phyloP scores from a whole-genome alignment of 2,797 vertebrate species.

The Clamator glandarius region DNA sequence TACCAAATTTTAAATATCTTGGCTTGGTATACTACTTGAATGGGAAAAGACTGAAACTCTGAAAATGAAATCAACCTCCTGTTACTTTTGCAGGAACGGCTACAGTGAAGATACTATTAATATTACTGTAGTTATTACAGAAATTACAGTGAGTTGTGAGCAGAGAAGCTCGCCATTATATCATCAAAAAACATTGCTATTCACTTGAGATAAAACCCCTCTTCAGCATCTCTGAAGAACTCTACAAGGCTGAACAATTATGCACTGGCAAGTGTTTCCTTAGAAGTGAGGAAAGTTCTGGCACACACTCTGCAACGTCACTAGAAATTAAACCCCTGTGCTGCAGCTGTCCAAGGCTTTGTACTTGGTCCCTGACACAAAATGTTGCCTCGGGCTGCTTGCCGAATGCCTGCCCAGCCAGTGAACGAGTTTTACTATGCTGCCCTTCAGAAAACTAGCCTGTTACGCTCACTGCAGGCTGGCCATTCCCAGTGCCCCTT shows the following conservation, averaged over 20 bases:
- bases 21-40: neutral
- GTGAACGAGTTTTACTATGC: neutral
- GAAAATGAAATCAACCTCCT: neutral
- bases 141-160: slow-evolving; percentile 20
- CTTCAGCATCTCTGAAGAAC: slow-evolving; percentile 3
- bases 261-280: slow-evolving; percentile 27
- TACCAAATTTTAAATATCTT: neutral
- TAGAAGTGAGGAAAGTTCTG: slow-evolving; percentile 27
- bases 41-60: neutral
- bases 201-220: neutral
- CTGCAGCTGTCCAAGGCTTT: slow-evolving; percentile 56
- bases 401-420: slow-evolving; percentile 7
- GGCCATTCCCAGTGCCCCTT: neutral
- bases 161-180: neutral
- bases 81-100: neutral
- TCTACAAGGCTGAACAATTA: neutral
- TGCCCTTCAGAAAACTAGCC: neutral
- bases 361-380: slow-evolving; percentile 9
- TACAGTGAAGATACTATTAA: neutral
- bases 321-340: slow-evolving; percentile 44
- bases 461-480: neutral
- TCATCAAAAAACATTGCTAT: neutral
- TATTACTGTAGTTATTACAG: neutral
- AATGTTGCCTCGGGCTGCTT: neutral
- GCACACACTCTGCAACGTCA: neutral